These are phyloP conservation scores for Epinephelus awoara DNA, from an alignment of 2,797 vertebrate genomes.

Conservation along the genomic window DNA sequence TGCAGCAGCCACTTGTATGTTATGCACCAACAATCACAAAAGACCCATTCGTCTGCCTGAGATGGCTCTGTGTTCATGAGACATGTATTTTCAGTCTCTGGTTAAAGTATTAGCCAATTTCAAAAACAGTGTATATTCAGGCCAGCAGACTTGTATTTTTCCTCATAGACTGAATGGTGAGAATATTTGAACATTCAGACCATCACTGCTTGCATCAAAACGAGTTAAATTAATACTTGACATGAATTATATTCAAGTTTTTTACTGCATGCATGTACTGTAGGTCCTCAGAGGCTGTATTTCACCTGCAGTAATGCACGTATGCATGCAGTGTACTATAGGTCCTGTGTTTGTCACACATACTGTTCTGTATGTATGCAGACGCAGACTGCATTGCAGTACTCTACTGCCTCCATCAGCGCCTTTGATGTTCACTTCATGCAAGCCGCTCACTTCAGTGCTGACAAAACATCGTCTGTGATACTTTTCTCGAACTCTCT, in stretches of 20 bases:
- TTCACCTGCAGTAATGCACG: not conserved
- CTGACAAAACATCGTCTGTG: not conserved
- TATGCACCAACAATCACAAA: not conserved
- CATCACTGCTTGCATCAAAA: not conserved
- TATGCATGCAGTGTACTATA: not conserved
- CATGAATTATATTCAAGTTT: not conserved
- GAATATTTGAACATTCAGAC: not conserved
- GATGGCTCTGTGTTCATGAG: slow-evolving; percentile 4
- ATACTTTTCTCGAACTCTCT: not conserved
- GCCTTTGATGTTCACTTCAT: slow-evolving; percentile 13
- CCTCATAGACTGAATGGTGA: not conserved
- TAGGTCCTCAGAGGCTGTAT: not conserved
- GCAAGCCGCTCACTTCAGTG: not conserved
- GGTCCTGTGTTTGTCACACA: slow-evolving; percentile 3
- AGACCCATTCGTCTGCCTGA: slow-evolving; percentile 6
- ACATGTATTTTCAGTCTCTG: slow-evolving; percentile 5
- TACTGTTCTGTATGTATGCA: slow-evolving; percentile 6
- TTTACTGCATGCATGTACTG: not conserved
- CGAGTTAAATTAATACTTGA: not conserved
- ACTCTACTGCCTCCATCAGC: not conserved
- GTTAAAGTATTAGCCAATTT: slow-evolving; percentile 7
- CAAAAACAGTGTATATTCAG: not conserved
- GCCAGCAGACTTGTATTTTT: not conserved
- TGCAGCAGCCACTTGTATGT: slow-evolving; percentile 28
- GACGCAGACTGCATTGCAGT: slow-evolving; percentile 47